Conservation (phyloP, 2,113 vertebrate genomes). For the Chinchilla lanigera region DNA sequence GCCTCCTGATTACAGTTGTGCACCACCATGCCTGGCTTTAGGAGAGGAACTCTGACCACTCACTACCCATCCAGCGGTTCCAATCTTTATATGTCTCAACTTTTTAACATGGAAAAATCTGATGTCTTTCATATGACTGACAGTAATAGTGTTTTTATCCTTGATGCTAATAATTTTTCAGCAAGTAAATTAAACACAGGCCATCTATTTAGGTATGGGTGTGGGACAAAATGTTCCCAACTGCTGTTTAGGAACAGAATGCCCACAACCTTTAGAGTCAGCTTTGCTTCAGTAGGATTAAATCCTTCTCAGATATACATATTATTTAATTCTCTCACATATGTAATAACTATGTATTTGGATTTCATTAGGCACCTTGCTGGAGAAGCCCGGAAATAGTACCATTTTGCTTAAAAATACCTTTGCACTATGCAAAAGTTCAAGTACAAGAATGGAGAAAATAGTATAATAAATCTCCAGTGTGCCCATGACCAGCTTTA, state of each 20-base stretch:
- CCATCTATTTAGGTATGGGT: neutral
- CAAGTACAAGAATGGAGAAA: slow-evolving; percentile 44
- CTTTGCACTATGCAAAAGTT: slow-evolving; percentile 50
- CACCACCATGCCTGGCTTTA: neutral
- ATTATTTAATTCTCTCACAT: neutral
- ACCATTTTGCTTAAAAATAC: slow-evolving; percentile 42
- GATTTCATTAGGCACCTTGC: slow-evolving; percentile 25
- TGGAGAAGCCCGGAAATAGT: slow-evolving; percentile 1
- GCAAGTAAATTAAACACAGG: slow-evolving; percentile 60
- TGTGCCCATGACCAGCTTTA: neutral
- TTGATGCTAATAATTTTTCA: slow-evolving; percentile 56
- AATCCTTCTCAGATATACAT: neutral
- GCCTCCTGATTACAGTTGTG: neutral
- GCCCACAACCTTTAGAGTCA: neutral
- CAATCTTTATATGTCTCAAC: neutral
- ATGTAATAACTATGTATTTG: neutral
- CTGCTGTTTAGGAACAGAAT: neutral
- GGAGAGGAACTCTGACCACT: no score
- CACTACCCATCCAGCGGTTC: neutral
- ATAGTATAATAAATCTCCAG: neutral
- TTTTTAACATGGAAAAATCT: neutral
- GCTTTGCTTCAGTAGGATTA: neutral
- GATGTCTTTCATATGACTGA: neutral
- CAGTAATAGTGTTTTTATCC: neutral
- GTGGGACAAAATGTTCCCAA: neutral